Base-by-base conservation (phyloP, 2,888 invertebrate species). In the Arctia plantaginis region DNA sequence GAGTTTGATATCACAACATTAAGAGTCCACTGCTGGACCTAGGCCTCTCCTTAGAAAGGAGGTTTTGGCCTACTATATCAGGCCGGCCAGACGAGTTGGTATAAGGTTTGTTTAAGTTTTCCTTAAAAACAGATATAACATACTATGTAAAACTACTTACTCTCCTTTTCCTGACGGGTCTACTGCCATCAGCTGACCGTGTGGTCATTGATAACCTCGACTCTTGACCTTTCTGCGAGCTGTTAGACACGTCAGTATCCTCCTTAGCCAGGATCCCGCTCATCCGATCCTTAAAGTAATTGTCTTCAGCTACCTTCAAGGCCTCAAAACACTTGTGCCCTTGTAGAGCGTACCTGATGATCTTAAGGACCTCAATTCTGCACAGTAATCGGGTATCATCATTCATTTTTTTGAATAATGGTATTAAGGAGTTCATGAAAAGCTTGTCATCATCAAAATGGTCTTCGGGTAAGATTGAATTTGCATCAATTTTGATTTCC, bases 381-480 rank as follows among this genome's bases (percentile, higher is more conserved):
- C 95, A 95, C 0, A 94, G 67, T 0, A 95, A 82, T 74, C 95
- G 86, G 0, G 95, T 95, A 27, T 95, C 95, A 47, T 95, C 95
- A 51, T 92, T 91, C 95, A 95, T 95, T 77, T 95, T 95, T 81
- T 94, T 95, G 65, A 95, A 95, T 8, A 94, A 78, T 0, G 95
- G 95, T 66, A 95, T 83, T 0, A 95, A 80, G 0, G 95, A 95
- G 74, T 94, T 94, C 95, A 95, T 95, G 64, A 95, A 95, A 0
- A 94, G 81, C 76, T 90, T 94, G 55, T 95, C 95, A 27, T 95
- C 95, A 41, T 95, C 92, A 8, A 95, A 94, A 80, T 95, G 92
- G 47, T 95, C 95, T 62, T 94, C 94, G 0, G 95, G 95, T 0
- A 95, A 79, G 1, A 95, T 95, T 0, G 92, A 88, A 76, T 95